Percentiles rank a stretch among this genome's conserved stretches.
Evolutionary conservation across 2,797 vertebrate species (phyloP).

Genomic region (Sebastes matsubarae): DNA sequence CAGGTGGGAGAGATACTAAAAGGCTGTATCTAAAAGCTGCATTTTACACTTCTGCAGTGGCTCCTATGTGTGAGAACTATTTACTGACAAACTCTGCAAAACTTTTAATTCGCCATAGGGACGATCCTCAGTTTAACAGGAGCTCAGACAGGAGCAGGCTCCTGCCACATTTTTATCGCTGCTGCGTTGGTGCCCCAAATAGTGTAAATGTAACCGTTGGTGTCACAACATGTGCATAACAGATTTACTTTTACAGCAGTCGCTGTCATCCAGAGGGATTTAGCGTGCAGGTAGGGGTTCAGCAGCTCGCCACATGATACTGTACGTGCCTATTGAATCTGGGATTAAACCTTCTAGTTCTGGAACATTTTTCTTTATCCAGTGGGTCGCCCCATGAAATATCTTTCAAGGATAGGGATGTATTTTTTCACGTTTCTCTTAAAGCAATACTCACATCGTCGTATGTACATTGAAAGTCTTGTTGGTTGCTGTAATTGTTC

Average conservation of each 20-base stretch:
- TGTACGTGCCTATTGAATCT: neutral
- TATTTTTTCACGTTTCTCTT: neutral
- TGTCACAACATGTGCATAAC: slow-evolving; percentile 6
- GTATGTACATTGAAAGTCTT: neutral
- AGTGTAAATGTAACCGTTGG: slow-evolving; percentile 5
- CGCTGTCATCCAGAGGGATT: slow-evolving; percentile 10
- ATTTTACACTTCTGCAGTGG: slow-evolving; percentile 3
- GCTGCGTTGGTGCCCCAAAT: neutral
- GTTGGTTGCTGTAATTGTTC: neutral
- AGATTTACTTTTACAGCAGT: slow-evolving; percentile 20
- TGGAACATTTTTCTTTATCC: neutral
- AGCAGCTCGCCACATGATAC: neutral
- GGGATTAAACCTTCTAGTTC: neutral
- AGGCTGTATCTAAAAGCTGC: slow-evolving; percentile 22
- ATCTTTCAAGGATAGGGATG: neutral
- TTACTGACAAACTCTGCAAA: neutral
- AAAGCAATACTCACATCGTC: neutral
- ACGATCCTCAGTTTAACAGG: neutral
- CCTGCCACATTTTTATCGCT: neutral
- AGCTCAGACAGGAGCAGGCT: neutral
- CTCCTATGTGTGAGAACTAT: neutral
- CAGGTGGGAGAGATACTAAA: slow-evolving; percentile 35
- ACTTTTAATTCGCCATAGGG: slow-evolving; percentile 4
- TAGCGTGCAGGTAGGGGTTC: neutral
- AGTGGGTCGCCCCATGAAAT: neutral